These are phyloP conservation scores for Cryptoprocta ferox DNA, from an alignment of 2,797 vertebrate species.

Conservation along the genomic window DNA sequence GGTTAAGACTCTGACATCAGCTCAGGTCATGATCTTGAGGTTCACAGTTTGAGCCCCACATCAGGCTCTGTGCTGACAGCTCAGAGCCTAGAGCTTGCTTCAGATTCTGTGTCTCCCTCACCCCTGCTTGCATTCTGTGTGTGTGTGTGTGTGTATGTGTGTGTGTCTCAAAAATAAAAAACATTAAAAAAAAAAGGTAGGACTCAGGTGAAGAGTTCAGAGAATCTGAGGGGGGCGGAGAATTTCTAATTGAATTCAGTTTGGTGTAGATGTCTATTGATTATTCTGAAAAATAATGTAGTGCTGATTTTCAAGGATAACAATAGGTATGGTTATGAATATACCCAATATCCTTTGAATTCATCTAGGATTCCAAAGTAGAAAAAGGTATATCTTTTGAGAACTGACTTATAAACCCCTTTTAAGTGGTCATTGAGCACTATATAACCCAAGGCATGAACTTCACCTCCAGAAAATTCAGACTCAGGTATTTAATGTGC, in stretches of 20 bases:
- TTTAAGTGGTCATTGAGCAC: not conserved
- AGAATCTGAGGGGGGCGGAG: not conserved
- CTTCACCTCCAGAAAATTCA: constrained; percentile 27
- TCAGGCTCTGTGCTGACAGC: too few species aligned
- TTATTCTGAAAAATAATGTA: constrained; percentile 11
- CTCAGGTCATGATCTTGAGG: too few species aligned
- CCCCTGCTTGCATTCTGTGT: too few species aligned
- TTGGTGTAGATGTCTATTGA: not conserved
- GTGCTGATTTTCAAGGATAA: not conserved
- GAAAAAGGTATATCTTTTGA: not conserved
- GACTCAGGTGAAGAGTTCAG: not conserved
- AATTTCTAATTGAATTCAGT: not conserved
- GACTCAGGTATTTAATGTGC: not conserved
- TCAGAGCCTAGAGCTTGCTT: too few species aligned
- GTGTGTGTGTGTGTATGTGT: too few species aligned
- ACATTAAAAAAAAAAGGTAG: not conserved
- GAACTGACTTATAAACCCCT: not conserved
- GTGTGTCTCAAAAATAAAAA: too few species aligned
- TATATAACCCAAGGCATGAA: not conserved
- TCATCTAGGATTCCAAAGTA: not conserved
- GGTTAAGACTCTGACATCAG: too few species aligned
- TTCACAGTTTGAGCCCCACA: too few species aligned
- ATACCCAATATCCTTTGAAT: not conserved
- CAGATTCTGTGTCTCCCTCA: too few species aligned
- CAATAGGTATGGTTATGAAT: not conserved